These are phyloP conservation scores for Ploceus nigricollis DNA, from an alignment of 2,113 vertebrate species.

Conservation along the genomic window DNA sequence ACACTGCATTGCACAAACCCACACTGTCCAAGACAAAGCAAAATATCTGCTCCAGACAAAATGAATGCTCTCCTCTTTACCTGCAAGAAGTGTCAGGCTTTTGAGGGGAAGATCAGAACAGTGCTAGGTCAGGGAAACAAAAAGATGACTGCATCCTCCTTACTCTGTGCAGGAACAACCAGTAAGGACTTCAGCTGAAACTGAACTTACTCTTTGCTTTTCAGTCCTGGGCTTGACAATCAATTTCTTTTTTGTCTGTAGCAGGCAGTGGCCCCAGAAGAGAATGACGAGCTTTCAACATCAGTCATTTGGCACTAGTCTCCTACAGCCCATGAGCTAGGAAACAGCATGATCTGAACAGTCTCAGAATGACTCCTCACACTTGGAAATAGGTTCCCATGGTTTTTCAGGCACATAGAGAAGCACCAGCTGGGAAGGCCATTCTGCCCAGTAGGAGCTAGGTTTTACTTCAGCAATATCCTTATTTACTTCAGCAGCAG, in stretches of 20 bases:
- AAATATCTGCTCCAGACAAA: not conserved
- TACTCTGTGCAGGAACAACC: not conserved
- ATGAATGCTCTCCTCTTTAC: not conserved
- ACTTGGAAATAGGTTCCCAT: not conserved
- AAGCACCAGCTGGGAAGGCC: not conserved
- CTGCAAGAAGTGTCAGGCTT: not conserved
- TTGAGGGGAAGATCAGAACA: not conserved
- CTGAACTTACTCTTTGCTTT: not conserved
- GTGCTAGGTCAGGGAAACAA: not conserved
- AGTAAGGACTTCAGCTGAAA: not conserved
- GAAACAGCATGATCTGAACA: not conserved
- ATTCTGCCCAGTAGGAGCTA: not conserved
- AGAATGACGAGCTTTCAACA: not conserved
- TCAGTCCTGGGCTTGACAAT: not conserved
- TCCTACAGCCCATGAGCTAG: not conserved
- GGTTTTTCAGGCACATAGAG: not conserved
- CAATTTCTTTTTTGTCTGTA: not conserved
- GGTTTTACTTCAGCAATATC: not conserved
- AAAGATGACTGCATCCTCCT: not conserved
- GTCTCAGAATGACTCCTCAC: not conserved
- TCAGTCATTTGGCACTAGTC: not conserved
- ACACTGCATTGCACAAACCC: not conserved
- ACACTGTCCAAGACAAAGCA: not conserved
- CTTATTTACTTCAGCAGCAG: not conserved
- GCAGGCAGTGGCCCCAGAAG: not conserved